phyloP scores from a whole-genome alignment of 1,140 invertebrate genomes.

The Batillaria attramentaria region DNA sequence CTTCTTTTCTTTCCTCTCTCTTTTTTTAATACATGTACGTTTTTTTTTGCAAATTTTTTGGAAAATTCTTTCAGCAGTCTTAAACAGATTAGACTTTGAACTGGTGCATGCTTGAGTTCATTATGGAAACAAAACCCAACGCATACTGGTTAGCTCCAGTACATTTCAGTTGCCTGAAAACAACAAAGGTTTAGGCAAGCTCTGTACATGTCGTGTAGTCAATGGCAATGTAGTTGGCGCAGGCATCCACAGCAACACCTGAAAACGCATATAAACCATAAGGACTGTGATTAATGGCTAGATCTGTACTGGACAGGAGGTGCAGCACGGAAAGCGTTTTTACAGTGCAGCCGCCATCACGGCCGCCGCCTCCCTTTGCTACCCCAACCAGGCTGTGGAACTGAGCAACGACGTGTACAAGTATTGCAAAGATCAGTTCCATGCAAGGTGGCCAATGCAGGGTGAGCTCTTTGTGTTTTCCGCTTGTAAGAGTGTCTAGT shows the following conservation, averaged over 20 bases:
- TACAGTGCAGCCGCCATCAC: conserved; percentile 54
- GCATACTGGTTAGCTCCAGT: neutral
- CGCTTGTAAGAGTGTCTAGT: neutral
- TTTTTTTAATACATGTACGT: neutral
- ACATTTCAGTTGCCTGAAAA: neutral
- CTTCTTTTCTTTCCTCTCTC: neutral
- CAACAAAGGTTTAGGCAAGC: neutral
- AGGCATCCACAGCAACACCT: neutral
- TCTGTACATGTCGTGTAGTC: neutral
- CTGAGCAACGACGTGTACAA: conserved; percentile 46
- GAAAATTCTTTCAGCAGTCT: too few relatives aligned
- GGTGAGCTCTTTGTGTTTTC: conserved; percentile 6
- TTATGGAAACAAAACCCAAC: neutral
- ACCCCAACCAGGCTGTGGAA: conserved; percentile 56
- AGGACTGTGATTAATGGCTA: neutral
- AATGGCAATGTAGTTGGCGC: neutral
- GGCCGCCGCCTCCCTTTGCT: conserved; percentile 54
- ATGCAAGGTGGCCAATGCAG: conserved; percentile 29
- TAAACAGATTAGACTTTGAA: neutral
- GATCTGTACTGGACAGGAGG: conserved; percentile 43
- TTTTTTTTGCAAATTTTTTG: neutral
- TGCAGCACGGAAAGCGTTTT: conserved; percentile 51
- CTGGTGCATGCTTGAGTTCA: neutral
- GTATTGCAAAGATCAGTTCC: conserved; percentile 33
- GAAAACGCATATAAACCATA: neutral